A percentile compares a stretch with the other conserved stretches of the same genome.
phyloP scores from a whole-genome alignment of 2,113 vertebrate species.

The Otus sunia region DNA sequence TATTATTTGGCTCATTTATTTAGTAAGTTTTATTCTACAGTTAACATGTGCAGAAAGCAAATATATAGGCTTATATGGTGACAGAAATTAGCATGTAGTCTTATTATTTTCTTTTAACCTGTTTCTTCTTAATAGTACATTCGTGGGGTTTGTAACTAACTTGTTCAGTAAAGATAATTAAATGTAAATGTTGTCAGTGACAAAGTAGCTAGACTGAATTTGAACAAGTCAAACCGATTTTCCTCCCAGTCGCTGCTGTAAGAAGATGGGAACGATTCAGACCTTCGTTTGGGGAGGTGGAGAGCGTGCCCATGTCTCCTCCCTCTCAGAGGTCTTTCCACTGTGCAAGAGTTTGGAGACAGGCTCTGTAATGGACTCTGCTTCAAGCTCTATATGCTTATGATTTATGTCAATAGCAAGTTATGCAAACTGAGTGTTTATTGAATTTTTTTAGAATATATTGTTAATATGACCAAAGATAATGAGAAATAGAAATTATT shows the following conservation, averaged over 20 bases:
- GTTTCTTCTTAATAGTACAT: neutral
- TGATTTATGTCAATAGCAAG: neutral
- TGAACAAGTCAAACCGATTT: neutral
- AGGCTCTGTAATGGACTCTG: neutral
- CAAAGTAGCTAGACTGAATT: neutral
- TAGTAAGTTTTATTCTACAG: neutral
- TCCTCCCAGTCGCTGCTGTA: neutral
- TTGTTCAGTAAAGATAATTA: neutral
- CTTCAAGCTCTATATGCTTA: neutral
- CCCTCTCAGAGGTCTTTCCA: neutral
- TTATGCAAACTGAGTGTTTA: neutral
- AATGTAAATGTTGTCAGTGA: neutral
- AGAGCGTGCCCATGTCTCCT: neutral
- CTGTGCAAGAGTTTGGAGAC: neutral
- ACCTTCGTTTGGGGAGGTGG: neutral
- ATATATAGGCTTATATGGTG: neutral
- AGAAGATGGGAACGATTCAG: neutral
- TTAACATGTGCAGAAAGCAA: neutral
- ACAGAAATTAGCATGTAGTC: neutral
- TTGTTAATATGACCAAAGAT: neutral
- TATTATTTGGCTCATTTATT: neutral
- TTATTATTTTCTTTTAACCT: neutral
- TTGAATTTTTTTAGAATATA: neutral
- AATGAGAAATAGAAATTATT: neutral
- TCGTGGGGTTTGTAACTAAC: neutral